A percentile compares a stretch with the other conserved stretches of the same genome.
Evolutionary conservation across 1,140 invertebrate genomes (phyloP).

Genomic region (Heliconius congener): DNA sequence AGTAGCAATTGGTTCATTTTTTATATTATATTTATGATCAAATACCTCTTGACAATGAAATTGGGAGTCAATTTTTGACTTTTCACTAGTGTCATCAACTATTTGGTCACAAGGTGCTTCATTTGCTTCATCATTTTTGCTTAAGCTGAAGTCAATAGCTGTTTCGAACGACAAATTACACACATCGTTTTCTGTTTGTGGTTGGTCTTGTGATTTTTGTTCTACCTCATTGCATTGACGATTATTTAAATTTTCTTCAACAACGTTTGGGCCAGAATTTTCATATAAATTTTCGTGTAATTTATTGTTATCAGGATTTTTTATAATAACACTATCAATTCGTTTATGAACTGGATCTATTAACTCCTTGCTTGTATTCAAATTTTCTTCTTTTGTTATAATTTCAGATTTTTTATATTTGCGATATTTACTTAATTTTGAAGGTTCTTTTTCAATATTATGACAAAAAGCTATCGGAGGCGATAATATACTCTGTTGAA

Average conservation of each 20-base stretch:
- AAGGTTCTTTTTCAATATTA: conserved; percentile 54
- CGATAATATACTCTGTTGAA: conserved; percentile 7
- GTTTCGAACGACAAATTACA: conserved; percentile 39
- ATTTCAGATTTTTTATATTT: conserved; percentile 57
- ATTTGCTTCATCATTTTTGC: conserved; percentile 31
- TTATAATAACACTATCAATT: conserved; percentile 75
- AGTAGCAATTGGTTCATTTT: not conserved
- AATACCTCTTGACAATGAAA: not conserved
- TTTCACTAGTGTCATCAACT: not conserved
- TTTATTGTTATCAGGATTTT: conserved; percentile 72
- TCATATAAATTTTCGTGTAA: conserved; percentile 36
- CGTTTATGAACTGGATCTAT: conserved; percentile 36
- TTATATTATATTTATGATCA: conserved; percentile 8
- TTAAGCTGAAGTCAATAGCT: conserved; percentile 67
- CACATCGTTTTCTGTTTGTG: not conserved
- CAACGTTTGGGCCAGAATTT: not conserved
- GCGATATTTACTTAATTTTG: conserved; percentile 73
- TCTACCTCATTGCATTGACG: not conserved
- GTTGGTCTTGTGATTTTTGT: not conserved
- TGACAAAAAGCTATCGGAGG: conserved; percentile 12
- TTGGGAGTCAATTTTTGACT: not conserved
- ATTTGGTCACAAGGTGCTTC: conserved; percentile 1
- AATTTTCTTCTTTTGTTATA: conserved; percentile 40
- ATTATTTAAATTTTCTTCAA: not conserved
- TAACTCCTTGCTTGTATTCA: conserved; percentile 20